Conservation (phyloP, 2,113 vertebrate species). For the Perognathus longimembris region DNA sequence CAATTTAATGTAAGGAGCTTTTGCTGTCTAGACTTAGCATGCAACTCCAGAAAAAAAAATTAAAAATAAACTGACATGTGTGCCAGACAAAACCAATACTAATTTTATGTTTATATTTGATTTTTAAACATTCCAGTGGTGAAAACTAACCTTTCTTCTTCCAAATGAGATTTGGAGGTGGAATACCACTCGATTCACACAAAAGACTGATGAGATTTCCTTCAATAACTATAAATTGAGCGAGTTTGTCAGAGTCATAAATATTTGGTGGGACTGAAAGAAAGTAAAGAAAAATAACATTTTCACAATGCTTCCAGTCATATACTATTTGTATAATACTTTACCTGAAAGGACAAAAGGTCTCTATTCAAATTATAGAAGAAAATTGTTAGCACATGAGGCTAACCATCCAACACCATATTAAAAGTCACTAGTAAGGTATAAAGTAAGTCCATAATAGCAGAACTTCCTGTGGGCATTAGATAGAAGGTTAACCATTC, state of each 20-base stretch:
- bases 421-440: background rate
- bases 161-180: constrained; percentile 95
- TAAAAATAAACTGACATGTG: background rate
- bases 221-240: constrained; percentile 91
- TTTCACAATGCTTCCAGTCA: background rate
- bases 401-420: background rate
- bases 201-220: constrained; percentile 91
- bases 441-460: background rate
- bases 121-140: background rate
- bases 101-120: constrained; percentile 18
- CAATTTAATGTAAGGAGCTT: background rate
- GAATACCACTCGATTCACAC: constrained; percentile 97
- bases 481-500: constrained; percentile 1
- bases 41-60: background rate
- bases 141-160: constrained; percentile 91
- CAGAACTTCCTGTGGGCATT: background rate
- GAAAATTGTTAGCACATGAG: background rate
- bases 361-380: background rate
- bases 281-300: background rate
- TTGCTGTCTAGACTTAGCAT: background rate
- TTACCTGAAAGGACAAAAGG: background rate
- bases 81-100: background rate
- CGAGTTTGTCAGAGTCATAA: constrained; percentile 89
- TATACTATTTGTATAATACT: background rate
- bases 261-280: constrained; percentile 93